phyloP scores from a whole-genome alignment of 2,888 invertebrate genomes.

The Fragum fragum region DNA sequence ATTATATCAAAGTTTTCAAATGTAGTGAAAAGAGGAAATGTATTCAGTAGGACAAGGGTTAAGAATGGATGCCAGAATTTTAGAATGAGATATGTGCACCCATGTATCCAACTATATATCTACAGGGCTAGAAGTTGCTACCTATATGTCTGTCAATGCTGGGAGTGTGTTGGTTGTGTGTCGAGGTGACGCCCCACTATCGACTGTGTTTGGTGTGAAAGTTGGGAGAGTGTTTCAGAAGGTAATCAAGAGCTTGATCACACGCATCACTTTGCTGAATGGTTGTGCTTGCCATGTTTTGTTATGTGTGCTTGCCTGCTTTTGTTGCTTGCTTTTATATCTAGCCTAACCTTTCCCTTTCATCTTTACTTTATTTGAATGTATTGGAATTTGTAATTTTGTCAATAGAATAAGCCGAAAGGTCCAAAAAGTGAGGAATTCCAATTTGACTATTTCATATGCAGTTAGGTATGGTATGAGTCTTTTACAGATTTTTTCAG shows the following conservation, averaged over 20 bases:
- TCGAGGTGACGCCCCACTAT: slow-evolving; percentile 91
- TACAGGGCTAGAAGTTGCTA: slow-evolving; percentile 92
- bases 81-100: neutral
- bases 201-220: slow-evolving; percentile 91
- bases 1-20: no score
- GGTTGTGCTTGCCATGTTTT: slow-evolving; percentile 5
- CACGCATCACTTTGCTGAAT: neutral
- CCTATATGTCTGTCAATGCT: slow-evolving; percentile 91
- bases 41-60: no score
- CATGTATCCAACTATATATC: neutral
- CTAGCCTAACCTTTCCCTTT: no score
- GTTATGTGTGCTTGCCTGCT: neutral
- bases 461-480: no score
- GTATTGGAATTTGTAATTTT: no score
- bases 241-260: slow-evolving; percentile 70
- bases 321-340: neutral
- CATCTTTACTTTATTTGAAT: no score
- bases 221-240: slow-evolving; percentile 92
- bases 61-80: no score
- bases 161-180: slow-evolving; percentile 94
- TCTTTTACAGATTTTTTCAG: no score
- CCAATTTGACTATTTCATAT: no score
- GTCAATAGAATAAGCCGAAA: no score
- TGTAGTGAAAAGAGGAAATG: no score
- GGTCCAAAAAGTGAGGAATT: no score